Conservation (phyloP, 2,113 vertebrate genomes). For the Pseudopipra pipra region DNA sequence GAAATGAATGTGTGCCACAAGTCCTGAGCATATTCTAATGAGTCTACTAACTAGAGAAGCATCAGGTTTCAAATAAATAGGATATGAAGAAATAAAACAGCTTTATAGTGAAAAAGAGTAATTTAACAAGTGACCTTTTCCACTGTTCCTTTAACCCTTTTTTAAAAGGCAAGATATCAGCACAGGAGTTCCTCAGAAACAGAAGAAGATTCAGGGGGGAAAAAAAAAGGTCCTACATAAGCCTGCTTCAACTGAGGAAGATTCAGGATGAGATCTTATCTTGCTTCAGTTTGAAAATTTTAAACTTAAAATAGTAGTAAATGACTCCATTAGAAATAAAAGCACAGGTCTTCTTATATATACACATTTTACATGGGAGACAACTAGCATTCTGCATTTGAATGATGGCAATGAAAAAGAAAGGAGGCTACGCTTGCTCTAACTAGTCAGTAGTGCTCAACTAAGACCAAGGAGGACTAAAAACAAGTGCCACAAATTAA, state of each 20-base stretch:
- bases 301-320: not conserved
- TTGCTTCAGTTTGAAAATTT: not conserved
- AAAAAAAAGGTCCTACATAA: not conserved
- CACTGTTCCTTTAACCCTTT: not conserved
- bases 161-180: not conserved
- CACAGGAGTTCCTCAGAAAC: not conserved
- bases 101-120: not conserved
- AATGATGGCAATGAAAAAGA: not conserved
- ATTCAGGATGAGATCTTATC: not conserved
- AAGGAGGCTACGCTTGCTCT: not conserved
- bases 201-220: not conserved
- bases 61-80: not conserved
- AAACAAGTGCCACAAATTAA: not conserved
- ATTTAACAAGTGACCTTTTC: not conserved
- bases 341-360: not conserved
- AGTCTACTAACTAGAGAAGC: not conserved
- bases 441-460: not conserved
- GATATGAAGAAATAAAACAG: not conserved
- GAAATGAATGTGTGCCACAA: not conserved
- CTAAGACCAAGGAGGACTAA: not conserved
- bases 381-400: not conserved
- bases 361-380: not conserved
- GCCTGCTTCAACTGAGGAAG: not conserved
- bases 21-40: not conserved
- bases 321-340: not conserved